Evolutionary conservation across 92 coral and sea anemone genomes (phyloP).

Genomic region (Zoanthus sociatus): DNA sequence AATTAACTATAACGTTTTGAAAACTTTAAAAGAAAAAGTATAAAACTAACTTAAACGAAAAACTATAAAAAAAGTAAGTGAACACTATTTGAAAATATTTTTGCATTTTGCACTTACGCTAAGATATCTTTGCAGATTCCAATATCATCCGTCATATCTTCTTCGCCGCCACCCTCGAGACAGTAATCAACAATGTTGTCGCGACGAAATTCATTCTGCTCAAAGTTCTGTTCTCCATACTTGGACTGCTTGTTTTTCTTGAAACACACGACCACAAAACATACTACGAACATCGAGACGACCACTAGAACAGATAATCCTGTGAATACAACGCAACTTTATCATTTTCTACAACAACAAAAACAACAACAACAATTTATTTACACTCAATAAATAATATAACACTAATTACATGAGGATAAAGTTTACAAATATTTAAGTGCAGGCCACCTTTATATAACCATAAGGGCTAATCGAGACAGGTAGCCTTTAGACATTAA

Average conservation of each 20-base stretch:
- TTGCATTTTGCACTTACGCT: slow-evolving; percentile 14
- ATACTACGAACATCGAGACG: slow-evolving; percentile 63
- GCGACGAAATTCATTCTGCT: slow-evolving; percentile 78
- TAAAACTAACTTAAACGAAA: too few relatives aligned
- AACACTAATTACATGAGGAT: too few relatives aligned
- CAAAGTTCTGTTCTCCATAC: slow-evolving; percentile 58
- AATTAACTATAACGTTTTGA: too few relatives aligned
- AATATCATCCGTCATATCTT: slow-evolving; percentile 64
- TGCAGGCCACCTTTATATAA: too few relatives aligned
- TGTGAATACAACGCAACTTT: background rate
- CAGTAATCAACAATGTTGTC: slow-evolving; percentile 85
- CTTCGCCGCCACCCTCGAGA: slow-evolving; percentile 89
- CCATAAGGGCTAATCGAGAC: too few relatives aligned
- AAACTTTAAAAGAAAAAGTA: too few relatives aligned
- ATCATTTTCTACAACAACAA: background rate
- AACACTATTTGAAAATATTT: background rate
- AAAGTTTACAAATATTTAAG: too few relatives aligned
- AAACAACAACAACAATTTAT: too few relatives aligned
- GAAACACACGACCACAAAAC: slow-evolving; percentile 66
- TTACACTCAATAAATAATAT: too few relatives aligned
- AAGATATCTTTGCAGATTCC: slow-evolving; percentile 66
- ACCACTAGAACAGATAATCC: slow-evolving; percentile 78
- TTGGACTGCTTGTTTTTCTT: slow-evolving; percentile 63
- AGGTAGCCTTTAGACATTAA: too few relatives aligned
- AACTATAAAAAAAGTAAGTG: too few relatives aligned